Evolutionary conservation across 1,140 invertebrate genomes (phyloP).

Genomic region (Cyclargus thomasi): DNA sequence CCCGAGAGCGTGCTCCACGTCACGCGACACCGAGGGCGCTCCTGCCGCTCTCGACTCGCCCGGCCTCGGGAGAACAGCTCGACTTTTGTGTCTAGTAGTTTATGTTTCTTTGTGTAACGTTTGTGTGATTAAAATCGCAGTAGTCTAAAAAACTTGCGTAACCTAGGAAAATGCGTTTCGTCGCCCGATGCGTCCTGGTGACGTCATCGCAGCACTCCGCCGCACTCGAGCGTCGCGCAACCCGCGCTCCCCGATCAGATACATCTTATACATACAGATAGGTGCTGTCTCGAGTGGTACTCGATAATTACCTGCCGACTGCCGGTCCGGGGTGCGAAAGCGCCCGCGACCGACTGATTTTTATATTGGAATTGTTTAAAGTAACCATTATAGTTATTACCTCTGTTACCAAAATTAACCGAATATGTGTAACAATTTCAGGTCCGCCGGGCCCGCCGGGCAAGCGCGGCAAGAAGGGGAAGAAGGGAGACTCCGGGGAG

Average conservation of each 20-base stretch:
- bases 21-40: background rate
- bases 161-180: too few species aligned
- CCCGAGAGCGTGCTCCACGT: too few species aligned
- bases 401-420: background rate
- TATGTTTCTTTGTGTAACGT: too few species aligned
- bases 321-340: too few species aligned
- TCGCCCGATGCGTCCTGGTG: too few species aligned
- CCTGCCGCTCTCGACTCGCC: too few species aligned
- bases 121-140: too few species aligned
- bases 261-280: background rate
- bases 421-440: constrained; percentile 40
- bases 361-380: background rate
- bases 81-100: too few species aligned
- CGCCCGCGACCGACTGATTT: background rate
- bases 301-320: background rate
- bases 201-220: background rate
- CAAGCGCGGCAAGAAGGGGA: constrained; percentile 90
- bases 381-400: background rate
- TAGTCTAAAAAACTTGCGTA: too few species aligned
- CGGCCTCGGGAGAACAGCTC: too few species aligned
- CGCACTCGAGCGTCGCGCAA: background rate
- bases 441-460: constrained; percentile 86
- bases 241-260: too few species aligned
- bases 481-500: constrained; percentile 90
- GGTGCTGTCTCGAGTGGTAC: background rate